Evolutionary conservation across 2,113 vertebrate genomes (phyloP).

Genomic region (Corythoichthys haematopterus): DNA sequence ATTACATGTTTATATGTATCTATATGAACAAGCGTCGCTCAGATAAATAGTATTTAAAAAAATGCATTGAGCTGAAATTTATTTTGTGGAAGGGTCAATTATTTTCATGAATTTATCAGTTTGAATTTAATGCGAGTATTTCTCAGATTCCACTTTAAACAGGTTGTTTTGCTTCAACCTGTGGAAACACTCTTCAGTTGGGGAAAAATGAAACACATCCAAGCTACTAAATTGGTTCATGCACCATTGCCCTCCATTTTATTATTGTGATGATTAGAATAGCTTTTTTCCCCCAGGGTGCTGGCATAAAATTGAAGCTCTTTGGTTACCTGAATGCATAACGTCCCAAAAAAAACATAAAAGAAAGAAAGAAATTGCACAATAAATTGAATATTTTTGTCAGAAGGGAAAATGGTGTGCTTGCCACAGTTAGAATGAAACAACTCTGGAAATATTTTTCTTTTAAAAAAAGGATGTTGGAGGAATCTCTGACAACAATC

Average conservation of each 20-base stretch:
- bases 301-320: constrained; percentile 5
- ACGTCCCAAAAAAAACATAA: background rate
- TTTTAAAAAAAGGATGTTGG: constrained; percentile 14
- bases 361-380: constrained; percentile 9
- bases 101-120: too few relatives aligned
- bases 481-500: constrained; percentile 35
- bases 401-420: constrained; percentile 13
- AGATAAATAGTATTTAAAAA: background rate
- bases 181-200: background rate
- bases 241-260: constrained; percentile 14
- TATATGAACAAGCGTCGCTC: background rate
- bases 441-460: background rate
- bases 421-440: constrained; percentile 22
- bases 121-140: background rate
- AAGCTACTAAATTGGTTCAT: constrained; percentile 45
- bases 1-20: background rate
- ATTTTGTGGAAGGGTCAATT: too few relatives aligned
- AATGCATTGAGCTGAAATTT: background rate
- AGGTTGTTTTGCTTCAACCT: constrained; percentile 7
- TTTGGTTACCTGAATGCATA: constrained; percentile 12
- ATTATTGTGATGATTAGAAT: constrained; percentile 25
- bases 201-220: constrained; percentile 33
- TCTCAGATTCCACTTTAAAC: background rate
- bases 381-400: constrained; percentile 17
- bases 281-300: background rate